Conservation (phyloP, 1,140 invertebrate genomes). For the Sarcophaga bullata region DNA sequence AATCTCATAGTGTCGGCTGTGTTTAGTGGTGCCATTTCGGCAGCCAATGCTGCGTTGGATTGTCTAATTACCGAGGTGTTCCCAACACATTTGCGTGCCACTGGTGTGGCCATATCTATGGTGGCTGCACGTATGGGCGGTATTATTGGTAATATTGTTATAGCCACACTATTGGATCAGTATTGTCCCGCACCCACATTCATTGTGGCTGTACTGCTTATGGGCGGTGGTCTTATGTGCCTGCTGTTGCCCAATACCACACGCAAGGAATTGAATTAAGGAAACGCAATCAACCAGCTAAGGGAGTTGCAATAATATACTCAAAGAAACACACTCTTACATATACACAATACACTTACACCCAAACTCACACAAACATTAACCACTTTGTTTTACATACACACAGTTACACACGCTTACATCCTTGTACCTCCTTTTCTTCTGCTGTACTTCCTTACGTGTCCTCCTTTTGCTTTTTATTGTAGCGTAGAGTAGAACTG, state of each 20-base stretch:
- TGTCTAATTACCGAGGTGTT: constrained; percentile 90
- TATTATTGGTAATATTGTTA: constrained; percentile 88
- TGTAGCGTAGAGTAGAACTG: too few species aligned
- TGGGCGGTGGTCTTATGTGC: constrained; percentile 84
- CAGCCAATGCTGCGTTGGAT: constrained; percentile 87
- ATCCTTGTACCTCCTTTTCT: not conserved
- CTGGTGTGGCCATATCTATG: constrained; percentile 87
- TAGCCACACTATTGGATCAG: constrained; percentile 81
- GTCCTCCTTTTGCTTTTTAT: not conserved
- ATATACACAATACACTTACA: constrained; percentile 10
- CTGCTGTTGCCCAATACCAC: constrained; percentile 88
- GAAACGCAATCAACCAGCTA: not conserved
- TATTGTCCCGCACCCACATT: constrained; percentile 87
- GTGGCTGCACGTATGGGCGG: constrained; percentile 81
- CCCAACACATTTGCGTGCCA: constrained; percentile 85
- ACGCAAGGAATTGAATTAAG: constrained; percentile 78
- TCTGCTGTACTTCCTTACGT: not conserved
- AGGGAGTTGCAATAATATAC: constrained; percentile 1
- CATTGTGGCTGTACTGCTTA: constrained; percentile 82
- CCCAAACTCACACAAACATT: constrained; percentile 15
- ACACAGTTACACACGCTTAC: constrained; percentile 32
- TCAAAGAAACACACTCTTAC: not conserved
- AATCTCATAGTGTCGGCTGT: constrained; percentile 85
- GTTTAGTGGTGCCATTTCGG: constrained; percentile 88
- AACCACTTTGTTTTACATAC: not conserved